These are phyloP conservation scores for Python bivittatus DNA, from an alignment of 2,113 vertebrate species.

Conservation along the genomic window DNA sequence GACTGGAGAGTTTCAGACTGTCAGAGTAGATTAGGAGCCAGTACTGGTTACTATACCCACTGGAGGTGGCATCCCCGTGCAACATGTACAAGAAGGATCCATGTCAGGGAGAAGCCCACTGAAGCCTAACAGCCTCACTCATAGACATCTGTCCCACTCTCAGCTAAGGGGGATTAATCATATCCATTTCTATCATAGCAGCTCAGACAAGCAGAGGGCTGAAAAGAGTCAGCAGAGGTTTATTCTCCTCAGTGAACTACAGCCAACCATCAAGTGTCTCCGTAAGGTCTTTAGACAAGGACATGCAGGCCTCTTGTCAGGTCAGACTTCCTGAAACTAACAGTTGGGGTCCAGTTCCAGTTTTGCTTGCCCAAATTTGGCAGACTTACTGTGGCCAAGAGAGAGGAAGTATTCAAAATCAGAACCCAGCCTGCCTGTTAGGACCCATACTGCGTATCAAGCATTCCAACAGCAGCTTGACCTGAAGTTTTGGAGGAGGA, in stretches of 20 bases:
- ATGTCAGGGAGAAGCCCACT: neutral
- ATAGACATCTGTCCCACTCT: neutral
- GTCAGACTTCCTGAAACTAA: neutral
- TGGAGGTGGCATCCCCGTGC: too few relatives aligned
- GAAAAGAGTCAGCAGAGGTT: too few relatives aligned
- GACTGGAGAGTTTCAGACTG: neutral
- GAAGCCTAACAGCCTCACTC: neutral
- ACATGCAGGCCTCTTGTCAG: neutral
- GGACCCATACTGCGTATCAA: too few relatives aligned
- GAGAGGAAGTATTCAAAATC: neutral
- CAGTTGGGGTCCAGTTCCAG: neutral
- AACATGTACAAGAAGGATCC: neutral
- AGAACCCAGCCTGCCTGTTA: neutral
- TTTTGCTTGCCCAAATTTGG: neutral
- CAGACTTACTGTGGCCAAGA: neutral
- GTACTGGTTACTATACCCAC: neutral
- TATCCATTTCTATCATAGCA: too few relatives aligned
- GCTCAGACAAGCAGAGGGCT: neutral
- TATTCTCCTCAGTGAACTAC: neutral
- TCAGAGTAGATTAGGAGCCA: too few relatives aligned
- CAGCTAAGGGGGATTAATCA: neutral
- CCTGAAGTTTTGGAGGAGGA: slow-evolving; percentile 41
- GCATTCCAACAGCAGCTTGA: neutral
- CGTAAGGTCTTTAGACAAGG: neutral
- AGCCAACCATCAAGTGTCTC: neutral